Conservation (phyloP, 2,797 vertebrate genomes). For the Luscinia luscinia region DNA sequence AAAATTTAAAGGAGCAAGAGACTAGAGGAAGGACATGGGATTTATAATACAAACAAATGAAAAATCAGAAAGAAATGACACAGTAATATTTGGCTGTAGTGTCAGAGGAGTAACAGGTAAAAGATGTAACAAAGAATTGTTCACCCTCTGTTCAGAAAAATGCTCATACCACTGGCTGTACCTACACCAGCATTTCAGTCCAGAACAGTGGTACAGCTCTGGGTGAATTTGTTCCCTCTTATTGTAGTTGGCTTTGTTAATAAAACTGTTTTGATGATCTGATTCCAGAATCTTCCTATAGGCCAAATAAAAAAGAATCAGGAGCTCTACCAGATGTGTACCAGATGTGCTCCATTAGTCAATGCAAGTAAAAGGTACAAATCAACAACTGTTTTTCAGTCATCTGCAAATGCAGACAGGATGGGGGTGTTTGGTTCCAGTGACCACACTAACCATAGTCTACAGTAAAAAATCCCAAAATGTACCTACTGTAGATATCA, state of each 20-base stretch:
- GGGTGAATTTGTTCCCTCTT: not conserved
- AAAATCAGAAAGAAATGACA: not conserved
- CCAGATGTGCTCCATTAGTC: not conserved
- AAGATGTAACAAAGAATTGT: not conserved
- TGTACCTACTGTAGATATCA: not conserved
- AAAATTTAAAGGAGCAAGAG: not conserved
- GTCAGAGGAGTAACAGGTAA: not conserved
- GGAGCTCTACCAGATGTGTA: not conserved
- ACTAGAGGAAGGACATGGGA: not conserved
- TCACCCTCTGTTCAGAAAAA: not conserved
- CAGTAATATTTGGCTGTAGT: not conserved
- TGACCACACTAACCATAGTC: not conserved
- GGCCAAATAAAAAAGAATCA: not conserved
- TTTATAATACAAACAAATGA: not conserved
- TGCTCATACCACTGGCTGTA: not conserved
- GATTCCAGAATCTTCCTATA: not conserved
- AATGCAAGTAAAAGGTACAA: not conserved
- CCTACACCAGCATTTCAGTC: not conserved
- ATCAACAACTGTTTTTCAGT: not conserved
- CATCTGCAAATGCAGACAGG: not conserved
- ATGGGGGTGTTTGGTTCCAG: rapidly evolving
- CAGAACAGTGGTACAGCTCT: not conserved
- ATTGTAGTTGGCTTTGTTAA: not conserved
- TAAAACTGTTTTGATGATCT: not conserved
- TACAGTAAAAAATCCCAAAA: not conserved